phyloP scores from a whole-genome alignment of 1,140 invertebrate species.

The Drosophila arizonae region DNA sequence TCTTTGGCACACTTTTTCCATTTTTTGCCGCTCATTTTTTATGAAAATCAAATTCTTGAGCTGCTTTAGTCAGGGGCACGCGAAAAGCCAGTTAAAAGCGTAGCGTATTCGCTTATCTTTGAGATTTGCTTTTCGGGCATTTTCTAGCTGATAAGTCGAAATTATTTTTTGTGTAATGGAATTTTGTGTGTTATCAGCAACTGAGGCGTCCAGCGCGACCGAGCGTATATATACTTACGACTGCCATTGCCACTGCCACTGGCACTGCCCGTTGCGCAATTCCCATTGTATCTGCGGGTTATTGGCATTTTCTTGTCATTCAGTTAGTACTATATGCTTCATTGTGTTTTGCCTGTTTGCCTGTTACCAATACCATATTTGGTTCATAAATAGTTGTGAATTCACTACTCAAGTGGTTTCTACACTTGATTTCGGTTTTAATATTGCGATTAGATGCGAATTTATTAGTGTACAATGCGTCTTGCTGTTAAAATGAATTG shows the following conservation, averaged over 20 bases:
- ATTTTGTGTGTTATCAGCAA: constrained; percentile 44
- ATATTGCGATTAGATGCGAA: constrained; percentile 19
- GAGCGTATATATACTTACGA: background rate
- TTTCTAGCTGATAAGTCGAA: constrained; percentile 35
- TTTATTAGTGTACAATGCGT: constrained; percentile 7
- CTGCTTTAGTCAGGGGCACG: background rate
- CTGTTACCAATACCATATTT: constrained; percentile 15
- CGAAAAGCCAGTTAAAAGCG: background rate
- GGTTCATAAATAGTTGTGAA: constrained; percentile 10
- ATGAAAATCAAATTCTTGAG: constrained; percentile 12
- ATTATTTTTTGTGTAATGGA: constrained; percentile 43
- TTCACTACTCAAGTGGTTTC: no score
- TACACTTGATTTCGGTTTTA: no score
- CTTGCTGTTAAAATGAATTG: constrained; percentile 11
- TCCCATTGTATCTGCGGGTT: constrained; percentile 6
- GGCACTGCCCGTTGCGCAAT: constrained; percentile 22
- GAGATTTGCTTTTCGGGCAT: constrained; percentile 6
- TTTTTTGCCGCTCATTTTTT: constrained; percentile 17
- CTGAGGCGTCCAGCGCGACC: constrained; percentile 3
- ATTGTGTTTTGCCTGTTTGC: background rate
- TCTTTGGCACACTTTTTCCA: constrained; percentile 31
- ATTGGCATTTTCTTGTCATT: constrained; percentile 1
- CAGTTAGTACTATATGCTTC: background rate
- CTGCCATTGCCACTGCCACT: background rate
- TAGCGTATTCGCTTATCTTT: constrained; percentile 33